Conservation (phyloP, 2,797 vertebrate genomes). For the Taeniopygia guttata region DNA sequence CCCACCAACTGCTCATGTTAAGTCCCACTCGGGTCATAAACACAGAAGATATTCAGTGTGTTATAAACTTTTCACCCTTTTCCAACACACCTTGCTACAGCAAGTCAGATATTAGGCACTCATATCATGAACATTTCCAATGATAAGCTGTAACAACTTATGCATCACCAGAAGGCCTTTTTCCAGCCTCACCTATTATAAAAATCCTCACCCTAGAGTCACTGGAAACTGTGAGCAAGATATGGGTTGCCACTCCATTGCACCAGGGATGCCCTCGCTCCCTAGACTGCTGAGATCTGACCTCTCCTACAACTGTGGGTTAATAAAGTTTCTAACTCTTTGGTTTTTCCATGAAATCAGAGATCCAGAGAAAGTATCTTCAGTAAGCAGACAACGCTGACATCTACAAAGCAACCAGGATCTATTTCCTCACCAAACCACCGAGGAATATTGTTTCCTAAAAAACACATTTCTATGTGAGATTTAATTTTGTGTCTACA, state of each 20-base stretch:
- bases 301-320: no score
- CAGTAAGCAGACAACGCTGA: neutral
- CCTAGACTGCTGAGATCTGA: neutral
- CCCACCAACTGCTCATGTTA: rapidly evolving
- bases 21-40: neutral
- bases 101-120: neutral
- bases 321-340: neutral
- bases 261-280: rapidly evolving
- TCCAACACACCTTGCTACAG: neutral
- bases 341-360: neutral
- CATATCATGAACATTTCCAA: neutral
- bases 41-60: neutral
- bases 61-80: neutral
- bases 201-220: neutral
- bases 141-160: neutral
- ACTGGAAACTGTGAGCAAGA: neutral
- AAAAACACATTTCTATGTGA: neutral
- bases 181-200: neutral
- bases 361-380: neutral
- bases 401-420: neutral
- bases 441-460: neutral
- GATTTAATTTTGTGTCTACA: neutral
- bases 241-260: neutral
- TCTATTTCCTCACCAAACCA: neutral
- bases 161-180: neutral